Base-by-base conservation (phyloP, 2,113 vertebrate genomes). In the Ursus arctos region DNA sequence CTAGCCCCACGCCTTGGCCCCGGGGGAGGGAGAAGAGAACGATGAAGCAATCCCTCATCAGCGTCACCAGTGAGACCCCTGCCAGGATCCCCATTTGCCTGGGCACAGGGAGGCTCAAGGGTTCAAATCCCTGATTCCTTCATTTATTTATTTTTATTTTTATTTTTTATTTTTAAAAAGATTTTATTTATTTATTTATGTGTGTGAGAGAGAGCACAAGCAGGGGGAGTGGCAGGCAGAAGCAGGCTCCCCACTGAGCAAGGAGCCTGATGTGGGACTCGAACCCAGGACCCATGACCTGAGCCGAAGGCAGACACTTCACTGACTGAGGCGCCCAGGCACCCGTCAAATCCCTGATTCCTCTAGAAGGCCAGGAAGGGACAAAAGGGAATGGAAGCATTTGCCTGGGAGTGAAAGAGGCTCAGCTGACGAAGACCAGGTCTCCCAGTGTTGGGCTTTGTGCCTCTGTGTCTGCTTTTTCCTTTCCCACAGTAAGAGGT, bases 401-500 rank as follows among this genome's bases (percentile, higher is more conserved):
- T 26, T 53, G 40, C 28, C 36, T 65, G 47, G 28, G n/a, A 22
- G 21, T 19, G 24, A 16, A 26, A 40, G 74, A 80, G 76, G 47
- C 47, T 15, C 28, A 47, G 47, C 53, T 33, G 16, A 47, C 43
- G 14, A 1, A 31, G 53, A 13, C n/a, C 0, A 1, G 1, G 11
- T 31, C 77, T 40, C 57, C 65, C 53, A 40, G 53, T 24, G 69
- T 40, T 26, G 36, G 31, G 59, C 31, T 31, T 11, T 33, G 18
- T 13, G 31, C 53, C 43, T 81, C 28, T 3, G 2, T 11, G 43
- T 59, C 80, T 65, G 18, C 57, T 74, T 6, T 57, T 19, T 0
- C 6, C 63, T 61, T 61, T 71, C n/a, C 79, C 84, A 61, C n/a
- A 19, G 26, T n/a, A 47, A 33, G 67, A 90, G 22, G 31, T 33